These are phyloP conservation scores for Lepidonotus clava DNA, from an alignment of 2,888 invertebrate genomes.

Conservation along the genomic window DNA sequence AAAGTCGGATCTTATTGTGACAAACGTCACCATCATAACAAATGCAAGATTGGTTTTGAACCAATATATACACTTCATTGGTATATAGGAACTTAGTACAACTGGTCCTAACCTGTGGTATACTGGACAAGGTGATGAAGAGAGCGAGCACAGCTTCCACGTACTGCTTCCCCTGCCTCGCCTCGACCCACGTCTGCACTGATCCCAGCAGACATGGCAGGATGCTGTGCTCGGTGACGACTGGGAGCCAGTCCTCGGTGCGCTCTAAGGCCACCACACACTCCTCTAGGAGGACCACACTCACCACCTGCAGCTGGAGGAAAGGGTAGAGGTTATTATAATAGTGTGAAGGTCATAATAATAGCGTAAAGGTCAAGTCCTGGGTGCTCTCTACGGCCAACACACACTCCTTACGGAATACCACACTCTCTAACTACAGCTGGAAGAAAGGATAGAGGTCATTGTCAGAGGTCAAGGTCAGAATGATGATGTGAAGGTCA, in stretches of 20 bases:
- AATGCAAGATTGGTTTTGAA: too few relatives aligned
- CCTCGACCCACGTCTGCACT: conserved; percentile 70
- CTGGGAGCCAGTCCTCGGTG: conserved; percentile 69
- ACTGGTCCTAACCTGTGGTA: conserved; percentile 63
- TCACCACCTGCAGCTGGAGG: conserved; percentile 72
- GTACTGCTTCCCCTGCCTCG: conserved; percentile 73
- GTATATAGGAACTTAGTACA: neutral
- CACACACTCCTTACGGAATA: neutral
- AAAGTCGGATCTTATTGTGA: too few relatives aligned
- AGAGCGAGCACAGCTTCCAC: conserved; percentile 72
- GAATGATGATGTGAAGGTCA: neutral
- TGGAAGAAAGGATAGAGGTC: neutral
- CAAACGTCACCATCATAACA: too few relatives aligned
- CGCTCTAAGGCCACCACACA: conserved; percentile 68
- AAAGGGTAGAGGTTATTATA: too few relatives aligned
- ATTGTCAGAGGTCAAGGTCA: neutral
- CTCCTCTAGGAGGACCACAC: conserved; percentile 72
- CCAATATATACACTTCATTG: neutral
- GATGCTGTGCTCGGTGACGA: conserved; percentile 71
- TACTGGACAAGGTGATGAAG: conserved; percentile 72
- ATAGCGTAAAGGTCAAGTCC: neutral
- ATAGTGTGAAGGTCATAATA: neutral
- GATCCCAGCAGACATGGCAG: conserved; percentile 72
- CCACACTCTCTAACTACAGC: neutral
- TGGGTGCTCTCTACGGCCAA: neutral